These are phyloP conservation scores for Delia radicum DNA, from an alignment of 1,140 invertebrate genomes.

Conservation along the genomic window DNA sequence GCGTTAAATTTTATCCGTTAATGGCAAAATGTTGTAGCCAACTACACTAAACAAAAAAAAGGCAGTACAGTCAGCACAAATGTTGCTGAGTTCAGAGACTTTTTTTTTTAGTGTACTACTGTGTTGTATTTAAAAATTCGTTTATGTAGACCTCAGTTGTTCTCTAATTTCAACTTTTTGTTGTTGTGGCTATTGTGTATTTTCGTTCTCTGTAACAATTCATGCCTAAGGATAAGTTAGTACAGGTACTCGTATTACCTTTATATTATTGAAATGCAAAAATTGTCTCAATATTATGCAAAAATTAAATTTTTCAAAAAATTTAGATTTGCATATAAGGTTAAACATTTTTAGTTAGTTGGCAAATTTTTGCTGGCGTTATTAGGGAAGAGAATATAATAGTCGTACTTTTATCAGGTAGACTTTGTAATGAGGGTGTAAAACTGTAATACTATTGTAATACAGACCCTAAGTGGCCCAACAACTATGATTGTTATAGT, in stretches of 20 bases:
- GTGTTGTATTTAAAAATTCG: neutral
- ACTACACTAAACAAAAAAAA: too few species aligned
- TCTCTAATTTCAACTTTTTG: neutral
- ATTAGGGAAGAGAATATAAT: neutral
- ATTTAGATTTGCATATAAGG: neutral
- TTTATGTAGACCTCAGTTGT: neutral
- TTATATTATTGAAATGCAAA: slow-evolving; percentile 2
- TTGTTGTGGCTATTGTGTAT: neutral
- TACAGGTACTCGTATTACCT: neutral
- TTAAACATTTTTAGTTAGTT: neutral
- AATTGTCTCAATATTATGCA: neutral
- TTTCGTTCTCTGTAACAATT: neutral
- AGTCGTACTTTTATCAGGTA: neutral
- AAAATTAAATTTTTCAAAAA: neutral
- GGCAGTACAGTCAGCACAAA: too few species aligned
- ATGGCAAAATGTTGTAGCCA: too few species aligned
- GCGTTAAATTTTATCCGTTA: neutral
- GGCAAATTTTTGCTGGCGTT: neutral
- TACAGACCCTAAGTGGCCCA: too few species aligned
- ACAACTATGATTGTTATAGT: too few species aligned
- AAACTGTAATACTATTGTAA: too few species aligned
- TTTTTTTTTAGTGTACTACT: neutral
- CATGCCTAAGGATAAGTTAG: neutral
- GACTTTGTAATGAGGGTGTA: neutral
- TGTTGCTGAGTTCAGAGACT: neutral